Percentiles rank a stretch among this genome's conserved stretches.
Conservation (phyloP, 2,797 vertebrate genomes). For the Lerista edwardsae region DNA sequence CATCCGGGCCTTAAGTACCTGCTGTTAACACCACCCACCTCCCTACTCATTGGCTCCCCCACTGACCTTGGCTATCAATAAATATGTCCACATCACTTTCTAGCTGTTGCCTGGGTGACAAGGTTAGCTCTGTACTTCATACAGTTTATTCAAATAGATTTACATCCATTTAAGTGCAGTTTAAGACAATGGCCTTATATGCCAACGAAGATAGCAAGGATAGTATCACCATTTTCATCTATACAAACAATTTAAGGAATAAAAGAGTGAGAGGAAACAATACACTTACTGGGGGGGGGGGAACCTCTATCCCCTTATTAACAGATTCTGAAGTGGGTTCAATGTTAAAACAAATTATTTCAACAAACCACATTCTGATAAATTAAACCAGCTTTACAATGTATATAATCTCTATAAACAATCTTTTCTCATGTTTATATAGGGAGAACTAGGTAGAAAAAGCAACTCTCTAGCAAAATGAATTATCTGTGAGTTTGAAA, state of each 20-base stretch:
- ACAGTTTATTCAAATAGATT: neutral
- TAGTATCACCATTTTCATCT: neutral
- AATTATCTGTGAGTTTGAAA: constrained; percentile 60
- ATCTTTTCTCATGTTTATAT: constrained; percentile 61
- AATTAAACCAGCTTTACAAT: constrained; percentile 59
- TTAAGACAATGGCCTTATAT: neutral
- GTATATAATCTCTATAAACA: constrained; percentile 71
- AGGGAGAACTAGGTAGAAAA: constrained; percentile 50
- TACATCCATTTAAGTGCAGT: neutral
- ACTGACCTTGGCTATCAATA: too few species aligned
- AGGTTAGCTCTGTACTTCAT: neutral
- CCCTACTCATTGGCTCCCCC: too few species aligned
- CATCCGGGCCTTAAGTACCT: too few species aligned
- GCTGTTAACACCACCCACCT: too few species aligned
- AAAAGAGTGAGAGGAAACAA: neutral
- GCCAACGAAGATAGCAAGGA: neutral
- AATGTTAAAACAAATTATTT: constrained; percentile 64
- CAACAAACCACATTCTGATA: constrained; percentile 65
- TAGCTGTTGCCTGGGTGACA: too few species aligned
- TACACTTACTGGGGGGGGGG: neutral
- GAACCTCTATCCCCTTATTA: neutral
- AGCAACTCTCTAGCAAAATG: constrained; percentile 38
- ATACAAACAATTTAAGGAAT: constrained; percentile 4
- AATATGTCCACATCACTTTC: too few species aligned
- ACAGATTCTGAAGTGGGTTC: constrained; percentile 55